Conservation (phyloP, 2,888 invertebrate species). For the Axea sp. region DNA sequence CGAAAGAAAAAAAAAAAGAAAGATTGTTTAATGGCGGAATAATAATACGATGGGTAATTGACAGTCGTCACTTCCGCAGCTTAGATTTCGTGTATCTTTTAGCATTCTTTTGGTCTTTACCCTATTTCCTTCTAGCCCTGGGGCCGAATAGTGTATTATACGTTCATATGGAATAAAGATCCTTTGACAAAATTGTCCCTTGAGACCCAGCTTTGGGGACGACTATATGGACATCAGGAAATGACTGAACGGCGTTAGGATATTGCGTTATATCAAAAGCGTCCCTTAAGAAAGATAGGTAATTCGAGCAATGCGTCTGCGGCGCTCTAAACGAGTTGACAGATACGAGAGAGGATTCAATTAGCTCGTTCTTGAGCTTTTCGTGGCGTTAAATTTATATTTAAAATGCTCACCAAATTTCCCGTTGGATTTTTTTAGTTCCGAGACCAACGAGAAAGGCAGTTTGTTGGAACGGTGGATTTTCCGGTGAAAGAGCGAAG, state of each 20-base stretch:
- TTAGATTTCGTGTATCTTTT: slow-evolving; percentile 54
- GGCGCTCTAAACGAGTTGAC: slow-evolving; percentile 32
- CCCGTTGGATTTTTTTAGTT: too few species aligned
- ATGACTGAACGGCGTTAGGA: slow-evolving; percentile 79
- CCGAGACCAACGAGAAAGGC: too few species aligned
- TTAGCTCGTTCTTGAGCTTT: slow-evolving; percentile 11
- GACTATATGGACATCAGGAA: slow-evolving; percentile 77
- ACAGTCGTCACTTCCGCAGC: slow-evolving; percentile 37
- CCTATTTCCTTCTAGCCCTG: slow-evolving; percentile 75
- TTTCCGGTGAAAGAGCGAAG: too few species aligned
- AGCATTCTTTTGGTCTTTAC: slow-evolving; percentile 67
- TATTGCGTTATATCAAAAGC: slow-evolving; percentile 76
- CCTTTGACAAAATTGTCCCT: slow-evolving; percentile 79
- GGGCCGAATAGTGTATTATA: slow-evolving; percentile 76
- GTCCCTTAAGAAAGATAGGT: slow-evolving; percentile 46
- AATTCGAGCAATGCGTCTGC: slow-evolving; percentile 24
- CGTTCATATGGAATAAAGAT: slow-evolving; percentile 78
- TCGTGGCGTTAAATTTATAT: not conserved
- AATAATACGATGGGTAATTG: slow-evolving; percentile 21
- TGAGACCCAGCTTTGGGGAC: slow-evolving; percentile 75
- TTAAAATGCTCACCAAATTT: slow-evolving; percentile 6
- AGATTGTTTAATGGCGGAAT: slow-evolving; percentile 1
- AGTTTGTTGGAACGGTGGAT: too few species aligned
- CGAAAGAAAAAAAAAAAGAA: too few species aligned
- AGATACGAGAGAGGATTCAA: slow-evolving; percentile 25